A percentile compares a stretch with the other conserved stretches of the same genome.
Conservation (phyloP, 2,797 vertebrate species). For the Hirundo rustica region DNA sequence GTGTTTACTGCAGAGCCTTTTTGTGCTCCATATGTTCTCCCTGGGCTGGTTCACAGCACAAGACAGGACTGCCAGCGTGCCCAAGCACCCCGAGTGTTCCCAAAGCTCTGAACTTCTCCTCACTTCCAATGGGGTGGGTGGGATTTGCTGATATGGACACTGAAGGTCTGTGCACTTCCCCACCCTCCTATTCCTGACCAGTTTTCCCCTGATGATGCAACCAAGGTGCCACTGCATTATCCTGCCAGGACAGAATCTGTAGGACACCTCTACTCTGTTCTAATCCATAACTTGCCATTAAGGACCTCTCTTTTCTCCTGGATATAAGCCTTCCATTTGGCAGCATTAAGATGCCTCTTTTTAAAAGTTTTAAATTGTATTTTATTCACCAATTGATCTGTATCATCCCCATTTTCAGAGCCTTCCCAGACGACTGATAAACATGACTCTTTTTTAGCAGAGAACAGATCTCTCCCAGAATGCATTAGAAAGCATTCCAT, state of each 20-base stretch:
- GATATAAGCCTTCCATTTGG: not conserved
- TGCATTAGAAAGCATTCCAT: not conserved
- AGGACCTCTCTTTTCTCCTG: not conserved
- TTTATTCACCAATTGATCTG: not conserved
- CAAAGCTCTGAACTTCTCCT: not conserved
- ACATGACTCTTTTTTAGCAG: not conserved
- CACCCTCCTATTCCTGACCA: not conserved
- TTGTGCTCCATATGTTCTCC: not conserved
- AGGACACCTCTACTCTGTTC: not conserved
- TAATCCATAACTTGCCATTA: not conserved
- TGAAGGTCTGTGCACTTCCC: not conserved
- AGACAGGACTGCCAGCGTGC: not conserved
- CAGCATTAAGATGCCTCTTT: not conserved
- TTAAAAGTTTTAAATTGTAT: not conserved
- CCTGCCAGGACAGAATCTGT: not conserved
- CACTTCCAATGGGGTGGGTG: not conserved
- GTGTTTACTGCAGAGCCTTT: slow-evolving; percentile 18
- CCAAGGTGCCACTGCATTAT: not conserved
- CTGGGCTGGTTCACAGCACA: not conserved
- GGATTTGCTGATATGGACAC: not conserved
- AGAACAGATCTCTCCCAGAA: not conserved
- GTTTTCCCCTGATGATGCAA: not conserved
- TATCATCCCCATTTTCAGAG: not conserved
- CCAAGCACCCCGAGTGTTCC: not conserved
- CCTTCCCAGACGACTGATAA: not conserved